A percentile compares a stretch with the other conserved stretches of the same genome.
Conservation (phyloP, 1,140 invertebrate species). For the Caenorhabditis latens region DNA sequence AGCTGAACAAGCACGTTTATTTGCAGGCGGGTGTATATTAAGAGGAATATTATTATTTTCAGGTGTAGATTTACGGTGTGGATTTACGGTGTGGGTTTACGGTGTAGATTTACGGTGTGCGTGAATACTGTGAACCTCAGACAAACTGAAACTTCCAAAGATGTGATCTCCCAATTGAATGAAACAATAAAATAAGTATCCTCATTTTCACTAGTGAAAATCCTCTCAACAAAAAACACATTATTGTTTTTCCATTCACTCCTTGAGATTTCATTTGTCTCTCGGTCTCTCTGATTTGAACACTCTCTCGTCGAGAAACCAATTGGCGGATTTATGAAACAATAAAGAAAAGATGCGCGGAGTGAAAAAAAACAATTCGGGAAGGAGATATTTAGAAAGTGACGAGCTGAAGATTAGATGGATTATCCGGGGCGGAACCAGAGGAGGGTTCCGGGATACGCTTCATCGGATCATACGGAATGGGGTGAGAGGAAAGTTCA, state of each 20-base stretch:
- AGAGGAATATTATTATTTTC: no score
- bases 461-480: conserved; percentile 6
- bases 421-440: neutral
- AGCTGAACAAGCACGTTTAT: neutral
- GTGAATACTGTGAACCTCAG: no score
- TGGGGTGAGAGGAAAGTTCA: neutral
- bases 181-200: neutral
- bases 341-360: conserved; percentile 32
- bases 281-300: neutral
- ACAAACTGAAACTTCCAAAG: no score
- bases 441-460: neutral
- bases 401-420: neutral
- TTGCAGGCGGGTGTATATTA: no score
- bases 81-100: no score
- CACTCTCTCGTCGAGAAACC: conserved; percentile 10
- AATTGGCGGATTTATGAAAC: conserved; percentile 46
- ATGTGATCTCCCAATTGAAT: no score
- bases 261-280: neutral
- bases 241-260: neutral
- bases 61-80: no score
- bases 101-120: no score
- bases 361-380: conserved; percentile 6
- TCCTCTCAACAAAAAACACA: neutral
- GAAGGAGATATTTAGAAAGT: neutral
- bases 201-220: conserved; percentile 3